Base-by-base conservation (phyloP, 2,797 vertebrate species). In the Anas bernieri region DNA sequence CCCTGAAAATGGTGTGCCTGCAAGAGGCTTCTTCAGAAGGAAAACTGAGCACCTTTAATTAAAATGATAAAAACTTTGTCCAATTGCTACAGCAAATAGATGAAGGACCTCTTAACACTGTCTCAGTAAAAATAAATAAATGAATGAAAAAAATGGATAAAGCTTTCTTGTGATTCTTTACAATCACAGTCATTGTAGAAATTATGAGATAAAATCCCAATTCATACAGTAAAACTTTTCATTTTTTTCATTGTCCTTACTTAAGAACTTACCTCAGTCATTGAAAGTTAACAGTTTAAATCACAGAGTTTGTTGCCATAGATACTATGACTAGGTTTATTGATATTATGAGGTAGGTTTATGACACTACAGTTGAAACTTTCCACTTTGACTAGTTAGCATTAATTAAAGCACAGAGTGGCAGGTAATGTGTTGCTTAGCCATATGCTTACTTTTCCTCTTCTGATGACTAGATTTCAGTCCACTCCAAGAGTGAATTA, bases 401-500 rank as follows among this genome's bases (percentile, higher is more conserved):
- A 88, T 35, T 85, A 96, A 73, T 92, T 93, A 93, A 74, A 96
- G 41, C 54, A 88, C 4, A 76, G 58, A 39, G 37, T 48, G 63
- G 30, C 4, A 5, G 39, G 52, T 31, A 87, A 90, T 46, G 70
- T 1, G 14, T 54, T 62, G 15, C 55, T 13, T 50, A 82, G 56
- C 66, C 22, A 30, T 73, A 58, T 48, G 59, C 21, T 58, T 55
- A 15, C 30, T 55, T 86, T 92, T 61, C 15, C 1, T 83, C 35
- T 87, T 67, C 17, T 55, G 28, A 52, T 70, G 56, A 55, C 25
- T 81, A 62, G 15, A 64, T 85, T 75, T 75, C 45, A 37, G 28
- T 33, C 43, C 33, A 56, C 64, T 88, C 46, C 33, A 48, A 21
- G 54, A 30, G 30, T 52, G 13, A 66, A 45, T 63, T 35, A 31